phyloP scores from a whole-genome alignment of 1,140 invertebrate species.

The Bombus waltoni region DNA sequence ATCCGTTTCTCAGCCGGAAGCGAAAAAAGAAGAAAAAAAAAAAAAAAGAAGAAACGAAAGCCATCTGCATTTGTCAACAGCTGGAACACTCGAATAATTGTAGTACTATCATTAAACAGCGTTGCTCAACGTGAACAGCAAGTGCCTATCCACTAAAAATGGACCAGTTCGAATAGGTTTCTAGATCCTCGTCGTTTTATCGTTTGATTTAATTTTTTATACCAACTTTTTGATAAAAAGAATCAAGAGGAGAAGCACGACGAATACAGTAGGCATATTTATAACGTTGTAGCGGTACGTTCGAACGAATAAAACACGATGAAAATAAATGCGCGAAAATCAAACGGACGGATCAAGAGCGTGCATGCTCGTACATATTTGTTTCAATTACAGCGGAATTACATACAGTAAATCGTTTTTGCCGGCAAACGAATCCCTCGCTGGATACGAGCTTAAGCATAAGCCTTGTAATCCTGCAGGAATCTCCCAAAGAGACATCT shows the following conservation, averaged over 20 bases:
- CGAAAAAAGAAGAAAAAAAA: too few species aligned
- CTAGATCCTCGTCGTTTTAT: not conserved
- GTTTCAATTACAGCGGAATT: conserved; percentile 31
- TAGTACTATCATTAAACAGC: not conserved
- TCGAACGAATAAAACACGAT: too few species aligned
- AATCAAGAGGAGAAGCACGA: not conserved
- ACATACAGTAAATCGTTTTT: conserved; percentile 12
- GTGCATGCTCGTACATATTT: not conserved
- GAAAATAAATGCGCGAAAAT: not conserved
- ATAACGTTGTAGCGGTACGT: too few species aligned
- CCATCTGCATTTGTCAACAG: conserved; percentile 21
- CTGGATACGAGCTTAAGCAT: conserved; percentile 12
- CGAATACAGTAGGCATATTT: not conserved
- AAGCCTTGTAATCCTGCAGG: conserved; percentile 38
- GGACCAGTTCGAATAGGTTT: not conserved
- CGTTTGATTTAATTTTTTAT: not conserved
- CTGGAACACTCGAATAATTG: not conserved
- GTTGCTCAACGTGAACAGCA: not conserved
- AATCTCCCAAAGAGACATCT: conserved; percentile 50
- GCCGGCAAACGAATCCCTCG: not conserved
- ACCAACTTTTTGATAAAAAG: not conserved
- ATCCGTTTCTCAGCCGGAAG: conserved; percentile 37
- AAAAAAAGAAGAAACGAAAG: conserved; percentile 4
- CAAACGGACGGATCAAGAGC: not conserved
- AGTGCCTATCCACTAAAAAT: not conserved